Evolutionary conservation across 92 coral and sea anemone species (phyloP), one percentile per base, ranked within the genome.

Genomic region (Zoanthus sansibaricus): DNA sequence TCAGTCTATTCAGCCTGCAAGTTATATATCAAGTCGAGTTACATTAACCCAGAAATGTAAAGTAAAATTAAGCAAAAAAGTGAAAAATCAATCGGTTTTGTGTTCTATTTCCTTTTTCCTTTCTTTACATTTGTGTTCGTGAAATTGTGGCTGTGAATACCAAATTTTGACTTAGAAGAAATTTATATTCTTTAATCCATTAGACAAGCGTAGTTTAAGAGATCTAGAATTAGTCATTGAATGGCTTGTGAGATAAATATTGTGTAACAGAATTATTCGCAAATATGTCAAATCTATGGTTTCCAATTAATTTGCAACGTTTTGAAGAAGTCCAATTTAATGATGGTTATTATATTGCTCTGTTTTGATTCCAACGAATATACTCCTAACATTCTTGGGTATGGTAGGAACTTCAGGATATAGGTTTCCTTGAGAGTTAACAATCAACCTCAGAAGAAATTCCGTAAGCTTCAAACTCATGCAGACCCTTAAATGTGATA

Each of bases 1-100:
- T 67, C 75, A 46, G 59, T 44, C 58, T 74, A 66, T 67, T 80
- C 85, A 66, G 74, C 85, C 70, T 61, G 84, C 73, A 79, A 66
- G 85, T 45, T 80, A 80, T 80, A 80, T 80, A 80, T 67, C 56
- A 80, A 80, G 44, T 80, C 85, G 45, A 64, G 46, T 80, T 80
- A 66, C 59, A 80, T 64, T 80, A 80, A 71, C 56, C 85, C 21
- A 80, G 75, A 66, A 80, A 66, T 80, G 85, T 80, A 62, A 79
- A 79, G 73, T 67, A 64, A 48, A 80, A 66, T 49, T 49, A 11
- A 49, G 66, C 31, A 59, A 66, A 25, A 80, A 80, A 78, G 31
- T 66, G 59, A 80, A 64, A 25, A 64, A 59, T 77, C 71, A 32
- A 59, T 46, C 75, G 18, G 20, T 66, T 21, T 79, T 66, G 73